Evolutionary conservation across 1,140 invertebrate species (phyloP).

Genomic region (Subanguina moxae): DNA sequence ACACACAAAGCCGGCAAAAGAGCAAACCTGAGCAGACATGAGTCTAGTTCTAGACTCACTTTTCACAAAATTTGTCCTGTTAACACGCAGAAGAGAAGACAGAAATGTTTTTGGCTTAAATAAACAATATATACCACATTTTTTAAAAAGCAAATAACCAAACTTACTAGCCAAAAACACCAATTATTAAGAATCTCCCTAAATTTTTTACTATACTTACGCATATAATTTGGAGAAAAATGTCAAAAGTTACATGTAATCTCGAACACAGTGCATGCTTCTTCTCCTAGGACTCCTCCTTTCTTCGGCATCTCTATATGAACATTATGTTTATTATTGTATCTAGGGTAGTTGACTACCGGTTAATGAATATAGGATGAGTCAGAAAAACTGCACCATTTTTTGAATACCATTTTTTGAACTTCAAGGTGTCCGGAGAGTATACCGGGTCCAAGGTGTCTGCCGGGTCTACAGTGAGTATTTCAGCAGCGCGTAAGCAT

Average conservation of each 20-base stretch:
- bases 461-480: no score
- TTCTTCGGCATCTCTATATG: no score
- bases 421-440: no score
- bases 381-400: no score
- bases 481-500: no score
- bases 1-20: background rate
- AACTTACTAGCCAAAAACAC: constrained; percentile 15
- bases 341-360: no score
- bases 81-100: constrained; percentile 19
- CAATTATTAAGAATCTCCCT: constrained; percentile 5
- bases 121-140: no score
- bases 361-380: no score
- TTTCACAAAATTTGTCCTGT: background rate
- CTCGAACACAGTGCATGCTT: constrained; percentile 33
- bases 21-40: background rate
- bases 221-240: constrained; percentile 11
- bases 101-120: constrained; percentile 24
- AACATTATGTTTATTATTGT: no score
- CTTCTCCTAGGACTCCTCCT: constrained; percentile 7
- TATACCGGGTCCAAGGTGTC: no score
- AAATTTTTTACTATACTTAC: constrained; percentile 4
- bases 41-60: background rate
- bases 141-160: no score
- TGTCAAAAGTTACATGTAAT: constrained; percentile 36
- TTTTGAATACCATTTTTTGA: no score